Base-by-base conservation (phyloP, 2,113 vertebrate genomes). In the Phylloscopus trochilus region DNA sequence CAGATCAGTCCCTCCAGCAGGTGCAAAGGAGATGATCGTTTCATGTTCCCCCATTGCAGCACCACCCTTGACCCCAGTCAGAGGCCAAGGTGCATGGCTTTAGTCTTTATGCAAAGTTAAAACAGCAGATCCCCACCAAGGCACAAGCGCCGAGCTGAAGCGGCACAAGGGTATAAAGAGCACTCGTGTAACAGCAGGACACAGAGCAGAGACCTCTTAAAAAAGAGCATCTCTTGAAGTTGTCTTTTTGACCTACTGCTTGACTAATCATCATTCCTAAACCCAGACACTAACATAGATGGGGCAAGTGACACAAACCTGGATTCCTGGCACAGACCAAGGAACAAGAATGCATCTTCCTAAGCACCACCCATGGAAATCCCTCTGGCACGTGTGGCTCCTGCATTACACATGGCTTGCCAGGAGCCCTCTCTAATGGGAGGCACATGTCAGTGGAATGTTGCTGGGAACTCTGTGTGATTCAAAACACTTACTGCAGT, bases 401-500 rank as follows among this genome's bases (percentile, higher is more conserved):
- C 0, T 0, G 60, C 13, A 1, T 53, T 58, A 35, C 89, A 30
- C 9, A 33, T 1, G 26, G 74, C 77, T 87, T 83, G 58, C 53
- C 87, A 84, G 56, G 52, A 67, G 58, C 53, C 33, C 60, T 74
- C 56, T 1, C 12, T 49, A 83, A 94, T 51, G 62, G 68, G 80
- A 93, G 53, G 66, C 73, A 79, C 86, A 70, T 68, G 77, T 47
- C 70, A 85, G 69, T 67, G 95, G 92, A 90, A 89, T 35, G 83
- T 72, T 80, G 55, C 90, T 81, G 82, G 12, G 47, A 89, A 78
- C 62, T 22, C 69, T 39, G 39, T 68, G 90, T 44, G 83, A 80
- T 60, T 75, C 52, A 55, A 92, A 95, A 90, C 4, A 35, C 91
- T 95, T 90, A 87, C 91, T 92, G 89, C 91, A 92, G 93, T 91